Conservation (phyloP, 1,140 invertebrate genomes). For the Fopius arisanus region DNA sequence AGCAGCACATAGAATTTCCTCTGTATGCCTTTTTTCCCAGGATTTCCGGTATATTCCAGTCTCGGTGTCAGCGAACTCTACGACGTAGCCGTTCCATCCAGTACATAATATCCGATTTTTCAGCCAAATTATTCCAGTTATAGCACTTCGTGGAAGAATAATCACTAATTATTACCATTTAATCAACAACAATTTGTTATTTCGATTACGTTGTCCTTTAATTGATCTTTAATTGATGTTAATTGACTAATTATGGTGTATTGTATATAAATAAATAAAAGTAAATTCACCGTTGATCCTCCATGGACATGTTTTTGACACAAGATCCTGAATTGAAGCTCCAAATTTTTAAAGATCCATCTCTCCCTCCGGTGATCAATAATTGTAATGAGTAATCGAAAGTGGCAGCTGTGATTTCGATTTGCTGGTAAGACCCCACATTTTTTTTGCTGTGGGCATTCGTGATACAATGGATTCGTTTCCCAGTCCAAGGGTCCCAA, state of each 20-base stretch:
- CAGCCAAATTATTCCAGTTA: conserved; percentile 56
- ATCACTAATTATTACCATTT: too few species aligned
- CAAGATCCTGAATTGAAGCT: conserved; percentile 80
- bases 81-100: conserved; percentile 75
- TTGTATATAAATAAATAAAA: too few species aligned
- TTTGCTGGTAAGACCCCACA: conserved; percentile 68
- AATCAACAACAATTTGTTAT: too few species aligned
- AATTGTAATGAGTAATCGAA: conserved; percentile 76
- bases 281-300: conserved; percentile 59
- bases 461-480: conserved; percentile 69
- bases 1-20: conserved; percentile 75
- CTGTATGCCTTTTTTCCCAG: conserved; percentile 75
- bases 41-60: conserved; percentile 55
- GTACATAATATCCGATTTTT: conserved; percentile 71
- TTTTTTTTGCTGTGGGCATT: conserved; percentile 71
- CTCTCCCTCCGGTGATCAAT: conserved; percentile 74
- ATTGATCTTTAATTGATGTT: too few species aligned
- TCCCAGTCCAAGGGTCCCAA: conserved; percentile 73
- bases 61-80: conserved; percentile 73
- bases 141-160: too few species aligned
- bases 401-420: conserved; percentile 79
- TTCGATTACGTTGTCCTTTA: too few species aligned
- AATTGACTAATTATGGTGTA: too few species aligned
- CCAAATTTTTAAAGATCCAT: conserved; percentile 79
- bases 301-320: conserved; percentile 70